phyloP scores from a whole-genome alignment of 2,113 vertebrate genomes.

The Pseudorectes ferrugineus region DNA sequence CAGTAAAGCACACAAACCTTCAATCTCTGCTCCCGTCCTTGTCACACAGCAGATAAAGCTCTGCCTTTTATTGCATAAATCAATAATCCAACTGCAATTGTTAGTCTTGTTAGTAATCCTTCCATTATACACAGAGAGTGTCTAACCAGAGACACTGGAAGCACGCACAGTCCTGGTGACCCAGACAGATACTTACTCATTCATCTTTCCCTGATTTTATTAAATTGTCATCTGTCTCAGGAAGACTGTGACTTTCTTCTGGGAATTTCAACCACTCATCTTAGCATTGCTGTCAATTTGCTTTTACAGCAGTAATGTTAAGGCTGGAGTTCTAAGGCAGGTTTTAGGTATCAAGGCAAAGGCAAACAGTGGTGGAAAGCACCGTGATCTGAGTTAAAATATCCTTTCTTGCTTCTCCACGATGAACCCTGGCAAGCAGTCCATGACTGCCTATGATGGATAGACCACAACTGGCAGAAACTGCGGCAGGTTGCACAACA shows the following conservation, averaged over 20 bases:
- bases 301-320: not conserved
- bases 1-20: not conserved
- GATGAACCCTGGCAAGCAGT: not conserved
- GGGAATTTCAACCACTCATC: not conserved
- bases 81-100: not conserved
- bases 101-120: not conserved
- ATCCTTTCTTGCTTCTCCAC: not conserved
- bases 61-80: not conserved
- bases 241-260: not conserved
- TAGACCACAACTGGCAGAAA: not conserved
- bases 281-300: not conserved
- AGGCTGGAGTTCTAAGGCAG: not conserved
- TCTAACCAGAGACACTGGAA: not conserved
- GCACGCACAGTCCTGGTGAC: not conserved
- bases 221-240: not conserved
- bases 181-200: not conserved
- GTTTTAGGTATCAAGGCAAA: not conserved
- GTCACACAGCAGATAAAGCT: not conserved
- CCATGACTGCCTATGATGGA: not conserved
- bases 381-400: not conserved
- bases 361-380: not conserved
- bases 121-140: not conserved
- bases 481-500: not conserved
- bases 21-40: not conserved
- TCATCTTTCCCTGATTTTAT: not conserved